Evolutionary conservation across 2,113 vertebrate genomes (phyloP).

Genomic region (Mormoops blainvillei): DNA sequence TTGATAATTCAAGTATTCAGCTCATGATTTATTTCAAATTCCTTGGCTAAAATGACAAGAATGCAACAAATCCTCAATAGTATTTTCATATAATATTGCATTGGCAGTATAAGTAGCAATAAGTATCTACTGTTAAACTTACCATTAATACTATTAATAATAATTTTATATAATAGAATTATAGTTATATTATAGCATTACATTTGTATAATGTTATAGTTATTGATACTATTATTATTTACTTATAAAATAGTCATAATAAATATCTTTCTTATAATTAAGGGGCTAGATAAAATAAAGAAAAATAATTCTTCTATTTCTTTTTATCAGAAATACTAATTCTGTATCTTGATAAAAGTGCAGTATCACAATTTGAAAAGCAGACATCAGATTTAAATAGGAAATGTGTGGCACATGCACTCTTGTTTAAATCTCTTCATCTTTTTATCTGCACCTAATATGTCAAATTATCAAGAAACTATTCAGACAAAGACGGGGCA

Average conservation of each 20-base stretch:
- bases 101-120: neutral
- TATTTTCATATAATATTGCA: neutral
- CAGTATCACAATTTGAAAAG: neutral
- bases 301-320: neutral
- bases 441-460: neutral
- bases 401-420: neutral
- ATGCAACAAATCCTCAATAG: neutral
- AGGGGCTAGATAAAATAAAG: neutral
- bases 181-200: neutral
- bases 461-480: neutral
- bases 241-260: neutral
- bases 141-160: neutral
- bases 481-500: neutral
- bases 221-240: neutral
- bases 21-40: neutral
- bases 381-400: neutral
- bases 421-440: slow-evolving; percentile 16
- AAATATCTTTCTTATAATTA: neutral
- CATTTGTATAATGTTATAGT: neutral
- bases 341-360: neutral
- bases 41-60: neutral
- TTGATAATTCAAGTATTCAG: neutral
- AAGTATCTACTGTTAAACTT: neutral
- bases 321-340: neutral
- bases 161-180: neutral